These are phyloP conservation scores for Panthera tigris DNA, from an alignment of 2,113 vertebrate species.

Conservation along the genomic window DNA sequence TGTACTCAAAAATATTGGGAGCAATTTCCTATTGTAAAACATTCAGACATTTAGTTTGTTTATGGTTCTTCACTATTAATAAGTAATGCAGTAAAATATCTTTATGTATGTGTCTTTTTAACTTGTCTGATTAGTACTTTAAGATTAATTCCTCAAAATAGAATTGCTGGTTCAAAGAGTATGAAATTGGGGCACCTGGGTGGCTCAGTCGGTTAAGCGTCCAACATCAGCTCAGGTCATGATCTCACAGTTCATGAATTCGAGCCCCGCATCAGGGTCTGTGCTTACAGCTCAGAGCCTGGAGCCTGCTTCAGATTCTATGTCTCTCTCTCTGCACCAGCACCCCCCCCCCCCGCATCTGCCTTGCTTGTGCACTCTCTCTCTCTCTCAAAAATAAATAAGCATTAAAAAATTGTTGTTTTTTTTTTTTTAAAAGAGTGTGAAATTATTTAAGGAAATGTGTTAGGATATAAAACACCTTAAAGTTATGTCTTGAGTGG, in stretches of 20 bases:
- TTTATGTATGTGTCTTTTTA: slow-evolving; percentile 6
- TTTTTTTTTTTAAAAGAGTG: background rate
- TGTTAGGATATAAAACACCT: slow-evolving; percentile 7
- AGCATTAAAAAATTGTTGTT: no score
- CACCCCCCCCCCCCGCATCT: no score
- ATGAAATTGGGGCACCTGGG: background rate
- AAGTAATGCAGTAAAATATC: slow-evolving; percentile 1
- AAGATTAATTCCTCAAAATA: background rate
- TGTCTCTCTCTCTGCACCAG: no score
- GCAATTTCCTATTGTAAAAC: background rate
- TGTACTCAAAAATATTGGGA: background rate
- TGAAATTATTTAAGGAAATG: slow-evolving; percentile 16
- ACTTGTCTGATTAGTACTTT: slow-evolving; percentile 23
- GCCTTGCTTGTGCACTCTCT: no score
- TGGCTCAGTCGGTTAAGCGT: no score
- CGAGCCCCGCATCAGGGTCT: no score
- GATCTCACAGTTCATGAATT: no score
- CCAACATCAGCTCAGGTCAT: no score
- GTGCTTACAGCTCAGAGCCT: no score
- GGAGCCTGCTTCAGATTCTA: no score
- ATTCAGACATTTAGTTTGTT: background rate
- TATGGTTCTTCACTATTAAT: background rate
- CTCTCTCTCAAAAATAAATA: no score
- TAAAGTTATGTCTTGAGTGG: background rate
- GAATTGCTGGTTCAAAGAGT: background rate